Conservation (phyloP, 2,888 invertebrate species). For the Brachypalpus laphriformis region DNA sequence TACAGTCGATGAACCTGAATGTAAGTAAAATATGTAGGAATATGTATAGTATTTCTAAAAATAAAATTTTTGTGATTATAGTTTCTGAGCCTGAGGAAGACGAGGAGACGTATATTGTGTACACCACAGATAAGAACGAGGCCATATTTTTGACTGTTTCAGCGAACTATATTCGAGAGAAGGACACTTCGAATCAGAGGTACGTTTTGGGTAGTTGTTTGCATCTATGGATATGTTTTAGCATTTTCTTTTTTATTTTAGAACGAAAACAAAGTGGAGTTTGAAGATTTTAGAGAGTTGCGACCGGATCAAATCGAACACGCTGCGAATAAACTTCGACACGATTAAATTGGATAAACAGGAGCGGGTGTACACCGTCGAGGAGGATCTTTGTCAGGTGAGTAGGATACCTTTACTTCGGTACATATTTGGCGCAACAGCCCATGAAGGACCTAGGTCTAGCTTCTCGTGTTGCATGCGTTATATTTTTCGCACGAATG, state of each 20-base stretch:
- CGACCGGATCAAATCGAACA: slow-evolving; percentile 83
- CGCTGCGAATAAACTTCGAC: slow-evolving; percentile 86
- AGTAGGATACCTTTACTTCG: slow-evolving; percentile 18
- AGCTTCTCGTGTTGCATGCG: too few relatives aligned
- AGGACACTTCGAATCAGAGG: slow-evolving; percentile 82
- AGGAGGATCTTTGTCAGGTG: slow-evolving; percentile 85
- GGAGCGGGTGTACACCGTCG: slow-evolving; percentile 85
- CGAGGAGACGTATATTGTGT: slow-evolving; percentile 80
- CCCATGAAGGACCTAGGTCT: too few relatives aligned
- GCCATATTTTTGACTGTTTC: slow-evolving; percentile 83
- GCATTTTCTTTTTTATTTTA: too few relatives aligned
- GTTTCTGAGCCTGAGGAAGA: slow-evolving; percentile 82
- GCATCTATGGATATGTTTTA: too few relatives aligned
- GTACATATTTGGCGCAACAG: too few relatives aligned
- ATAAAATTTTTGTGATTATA: slow-evolving; percentile 33
- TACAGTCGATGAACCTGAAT: slow-evolving; percentile 69
- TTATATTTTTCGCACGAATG: too few relatives aligned
- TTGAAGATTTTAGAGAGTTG: slow-evolving; percentile 84
- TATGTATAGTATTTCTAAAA: neutral
- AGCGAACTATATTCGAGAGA: slow-evolving; percentile 84
- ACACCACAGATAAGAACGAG: slow-evolving; percentile 79
- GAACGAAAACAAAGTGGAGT: slow-evolving; percentile 83
- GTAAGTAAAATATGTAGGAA: slow-evolving; percentile 54
- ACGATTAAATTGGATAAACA: slow-evolving; percentile 85
- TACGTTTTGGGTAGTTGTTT: slow-evolving; percentile 72